A percentile compares a stretch with the other conserved stretches of the same genome.
Evolutionary conservation across 1,140 invertebrate genomes (phyloP).

Genomic region (Aplysia californica): DNA sequence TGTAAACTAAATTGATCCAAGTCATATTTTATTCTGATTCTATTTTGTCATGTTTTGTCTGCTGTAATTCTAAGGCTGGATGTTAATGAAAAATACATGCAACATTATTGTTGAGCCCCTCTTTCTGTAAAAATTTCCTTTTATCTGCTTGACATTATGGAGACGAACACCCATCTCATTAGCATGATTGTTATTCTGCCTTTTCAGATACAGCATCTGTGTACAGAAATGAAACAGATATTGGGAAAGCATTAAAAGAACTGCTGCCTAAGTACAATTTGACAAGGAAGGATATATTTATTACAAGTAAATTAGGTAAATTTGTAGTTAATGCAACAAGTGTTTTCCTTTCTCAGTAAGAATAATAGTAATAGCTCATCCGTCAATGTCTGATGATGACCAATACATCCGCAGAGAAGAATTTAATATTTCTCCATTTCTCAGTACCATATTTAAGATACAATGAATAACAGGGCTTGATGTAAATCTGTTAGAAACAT

Average conservation of each 20-base stretch:
- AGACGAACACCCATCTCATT: neutral
- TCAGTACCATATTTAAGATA: neutral
- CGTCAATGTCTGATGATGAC: no score
- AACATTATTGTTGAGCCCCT: neutral
- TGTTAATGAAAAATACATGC: neutral
- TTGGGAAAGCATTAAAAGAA: slow-evolving; percentile 74
- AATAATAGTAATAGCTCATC: no score
- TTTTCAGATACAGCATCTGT: slow-evolving; percentile 79
- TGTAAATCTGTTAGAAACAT: no score
- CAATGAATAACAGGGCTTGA: no score
- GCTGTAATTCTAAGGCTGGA: neutral
- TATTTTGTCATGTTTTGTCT: neutral
- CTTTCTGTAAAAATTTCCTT: neutral
- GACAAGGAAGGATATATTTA: slow-evolving; percentile 79
- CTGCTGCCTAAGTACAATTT: slow-evolving; percentile 65
- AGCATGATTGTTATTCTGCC: slow-evolving; percentile 27
- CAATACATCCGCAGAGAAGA: no score
- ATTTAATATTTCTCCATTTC: neutral
- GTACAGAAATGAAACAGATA: slow-evolving; percentile 79
- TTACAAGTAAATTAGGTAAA: slow-evolving; percentile 79
- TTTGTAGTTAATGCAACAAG: no score
- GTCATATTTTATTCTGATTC: neutral
- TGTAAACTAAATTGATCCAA: neutral
- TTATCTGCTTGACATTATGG: neutral
- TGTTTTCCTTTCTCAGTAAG: neutral